Percentiles rank a stretch among this genome's conserved stretches.
Evolutionary conservation across 1,140 invertebrate genomes (phyloP).

Genomic region (Ruditapes philippinarum): DNA sequence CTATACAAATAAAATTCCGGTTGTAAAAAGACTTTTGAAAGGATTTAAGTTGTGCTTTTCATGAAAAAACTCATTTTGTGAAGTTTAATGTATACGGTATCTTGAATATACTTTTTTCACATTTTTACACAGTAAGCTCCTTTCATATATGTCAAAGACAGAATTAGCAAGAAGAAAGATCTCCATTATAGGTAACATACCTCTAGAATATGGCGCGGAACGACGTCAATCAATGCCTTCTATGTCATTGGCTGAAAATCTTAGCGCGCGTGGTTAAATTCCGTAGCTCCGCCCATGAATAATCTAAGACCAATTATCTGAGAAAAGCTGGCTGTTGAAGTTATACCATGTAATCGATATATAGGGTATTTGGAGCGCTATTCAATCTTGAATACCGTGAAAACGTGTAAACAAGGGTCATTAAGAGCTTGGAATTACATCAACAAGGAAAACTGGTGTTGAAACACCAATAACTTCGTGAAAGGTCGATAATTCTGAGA

Average conservation of each 20-base stretch:
- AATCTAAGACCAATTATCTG: constrained; percentile 42
- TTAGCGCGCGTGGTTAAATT: constrained; percentile 14
- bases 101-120: not conserved
- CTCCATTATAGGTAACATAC: not conserved
- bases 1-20: not conserved
- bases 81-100: not conserved
- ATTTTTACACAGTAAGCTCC: not conserved
- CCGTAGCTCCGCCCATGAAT: constrained; percentile 27
- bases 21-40: not conserved
- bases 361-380: not conserved
- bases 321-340: not conserved
- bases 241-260: constrained; percentile 5
- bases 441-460: constrained; percentile 56
- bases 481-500: constrained; percentile 40
- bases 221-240: constrained; percentile 29
- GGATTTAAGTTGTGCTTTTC: not conserved
- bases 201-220: constrained; percentile 60
- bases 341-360: constrained; percentile 35
- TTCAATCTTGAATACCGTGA: constrained; percentile 61
- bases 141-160: constrained; percentile 6
- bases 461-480: constrained; percentile 42
- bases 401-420: constrained; percentile 60
- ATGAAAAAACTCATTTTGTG: not conserved
- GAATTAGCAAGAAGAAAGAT: constrained; percentile 7
- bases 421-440: constrained; percentile 66